phyloP scores from a whole-genome alignment of 2,113 vertebrate genomes.

The Rhizomys pruinosus region DNA sequence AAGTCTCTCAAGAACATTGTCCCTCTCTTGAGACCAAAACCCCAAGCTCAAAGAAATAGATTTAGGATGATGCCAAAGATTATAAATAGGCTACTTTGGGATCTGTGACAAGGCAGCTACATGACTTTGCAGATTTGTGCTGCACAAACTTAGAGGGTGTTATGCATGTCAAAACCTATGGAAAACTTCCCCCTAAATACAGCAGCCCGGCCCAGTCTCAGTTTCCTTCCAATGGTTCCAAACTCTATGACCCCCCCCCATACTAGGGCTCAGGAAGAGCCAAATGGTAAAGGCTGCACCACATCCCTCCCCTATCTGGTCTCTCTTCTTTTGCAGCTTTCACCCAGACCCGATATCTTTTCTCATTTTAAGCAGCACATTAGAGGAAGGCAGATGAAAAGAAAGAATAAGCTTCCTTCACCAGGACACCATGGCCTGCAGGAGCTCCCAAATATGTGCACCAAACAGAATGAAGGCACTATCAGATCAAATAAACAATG shows the following conservation, averaged over 20 bases:
- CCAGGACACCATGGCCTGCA: background rate
- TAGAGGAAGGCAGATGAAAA: background rate
- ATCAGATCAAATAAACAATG: conserved; percentile 8
- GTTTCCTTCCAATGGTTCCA: conserved; percentile 24
- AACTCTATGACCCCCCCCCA: background rate
- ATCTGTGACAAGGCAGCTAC: background rate
- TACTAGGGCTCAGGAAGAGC: background rate
- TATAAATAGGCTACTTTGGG: background rate
- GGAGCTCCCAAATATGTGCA: background rate
- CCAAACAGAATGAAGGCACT: background rate
- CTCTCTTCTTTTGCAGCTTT: background rate
- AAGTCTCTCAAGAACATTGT: background rate
- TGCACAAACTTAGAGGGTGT: background rate
- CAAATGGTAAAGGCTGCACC: background rate
- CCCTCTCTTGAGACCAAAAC: conserved; percentile 5
- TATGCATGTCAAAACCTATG: background rate
- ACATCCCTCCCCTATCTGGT: background rate
- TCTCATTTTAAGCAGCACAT: background rate
- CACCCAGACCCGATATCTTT: background rate
- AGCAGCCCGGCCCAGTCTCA: background rate
- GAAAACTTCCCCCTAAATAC: background rate
- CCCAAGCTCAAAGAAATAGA: conserved; percentile 5
- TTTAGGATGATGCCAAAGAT: too few relatives aligned
- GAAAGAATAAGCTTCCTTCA: background rate
- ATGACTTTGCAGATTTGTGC: background rate